These are phyloP conservation scores for Clinocottus analis DNA, from an alignment of 2,113 vertebrate genomes.

Conservation along the genomic window DNA sequence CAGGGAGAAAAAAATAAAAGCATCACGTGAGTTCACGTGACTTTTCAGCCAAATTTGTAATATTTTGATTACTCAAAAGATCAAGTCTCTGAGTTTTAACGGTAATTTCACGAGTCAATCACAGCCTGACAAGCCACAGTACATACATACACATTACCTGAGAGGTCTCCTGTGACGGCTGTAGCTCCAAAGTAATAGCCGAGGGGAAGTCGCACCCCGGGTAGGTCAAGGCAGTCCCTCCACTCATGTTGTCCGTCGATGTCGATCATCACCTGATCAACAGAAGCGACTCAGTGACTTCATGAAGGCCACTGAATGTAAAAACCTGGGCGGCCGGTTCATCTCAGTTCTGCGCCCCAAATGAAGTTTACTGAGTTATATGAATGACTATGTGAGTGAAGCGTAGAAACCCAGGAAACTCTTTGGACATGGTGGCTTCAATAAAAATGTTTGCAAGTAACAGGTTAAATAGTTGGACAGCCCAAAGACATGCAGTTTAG, in stretches of 20 bases:
- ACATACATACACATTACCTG: conserved; percentile 85
- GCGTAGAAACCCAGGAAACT: background rate
- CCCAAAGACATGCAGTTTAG: too few relatives aligned
- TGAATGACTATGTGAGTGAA: background rate
- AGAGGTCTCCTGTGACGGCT: conserved; percentile 94
- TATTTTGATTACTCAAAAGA: background rate
- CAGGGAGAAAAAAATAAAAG: background rate
- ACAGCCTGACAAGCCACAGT: background rate
- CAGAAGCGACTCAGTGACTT: background rate
- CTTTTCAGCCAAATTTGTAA: background rate
- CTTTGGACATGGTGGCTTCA: background rate
- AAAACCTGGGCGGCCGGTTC: background rate
- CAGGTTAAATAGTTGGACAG: too few relatives aligned
- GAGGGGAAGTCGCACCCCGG: conserved; percentile 88
- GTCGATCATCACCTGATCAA: conserved; percentile 90
- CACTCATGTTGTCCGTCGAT: conserved; percentile 95
- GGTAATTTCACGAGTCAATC: background rate
- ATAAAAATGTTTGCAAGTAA: background rate
- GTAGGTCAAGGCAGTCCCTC: conserved; percentile 94
- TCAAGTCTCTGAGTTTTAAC: background rate
- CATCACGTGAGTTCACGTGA: background rate
- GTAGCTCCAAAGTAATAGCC: conserved; percentile 95
- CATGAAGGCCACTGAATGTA: background rate
- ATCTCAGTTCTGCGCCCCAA: background rate
- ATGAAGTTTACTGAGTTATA: background rate